Conservation (phyloP, 2,888 invertebrate genomes). For the Liposcelis brunnea region DNA sequence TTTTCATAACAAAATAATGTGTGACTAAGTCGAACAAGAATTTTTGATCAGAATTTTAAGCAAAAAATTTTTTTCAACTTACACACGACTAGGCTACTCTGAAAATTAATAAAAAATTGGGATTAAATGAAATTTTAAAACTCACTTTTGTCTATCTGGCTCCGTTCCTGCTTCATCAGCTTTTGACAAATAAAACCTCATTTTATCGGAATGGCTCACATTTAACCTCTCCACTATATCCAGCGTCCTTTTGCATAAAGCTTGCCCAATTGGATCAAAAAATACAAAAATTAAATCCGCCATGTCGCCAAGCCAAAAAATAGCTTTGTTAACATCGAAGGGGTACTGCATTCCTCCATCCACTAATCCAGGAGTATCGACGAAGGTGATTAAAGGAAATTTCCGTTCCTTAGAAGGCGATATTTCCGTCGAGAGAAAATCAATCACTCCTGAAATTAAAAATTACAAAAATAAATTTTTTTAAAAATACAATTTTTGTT, state of each 20-base stretch:
- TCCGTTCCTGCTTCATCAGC: conserved; percentile 39
- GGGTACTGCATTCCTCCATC: conserved; percentile 42
- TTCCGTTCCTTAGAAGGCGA: conserved; percentile 37
- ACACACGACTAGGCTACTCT: too few species aligned
- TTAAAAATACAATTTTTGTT: neutral
- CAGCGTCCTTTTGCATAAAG: conserved; percentile 36
- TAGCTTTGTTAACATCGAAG: conserved; percentile 36
- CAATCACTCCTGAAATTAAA: conserved; percentile 29
- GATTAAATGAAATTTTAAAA: conserved; percentile 1
- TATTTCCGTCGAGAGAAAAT: conserved; percentile 35
- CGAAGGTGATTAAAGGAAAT: conserved; percentile 36
- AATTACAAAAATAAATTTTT: conserved; percentile 6
- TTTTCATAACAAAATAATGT: neutral
- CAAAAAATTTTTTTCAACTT: too few species aligned
- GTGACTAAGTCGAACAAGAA: conserved; percentile 2
- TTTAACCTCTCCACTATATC: conserved; percentile 34
- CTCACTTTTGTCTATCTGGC: conserved; percentile 34
- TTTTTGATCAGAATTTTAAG: too few species aligned
- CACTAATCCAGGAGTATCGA: conserved; percentile 39
- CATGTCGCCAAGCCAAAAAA: conserved; percentile 33
- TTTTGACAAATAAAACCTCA: conserved; percentile 35
- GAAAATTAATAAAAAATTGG: too few species aligned
- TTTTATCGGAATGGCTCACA: conserved; percentile 31
- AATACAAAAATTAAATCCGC: conserved; percentile 39
- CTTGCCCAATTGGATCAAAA: conserved; percentile 40